phyloP scores from a whole-genome alignment of 2,113 vertebrate genomes.

The Leuciscus idus region DNA sequence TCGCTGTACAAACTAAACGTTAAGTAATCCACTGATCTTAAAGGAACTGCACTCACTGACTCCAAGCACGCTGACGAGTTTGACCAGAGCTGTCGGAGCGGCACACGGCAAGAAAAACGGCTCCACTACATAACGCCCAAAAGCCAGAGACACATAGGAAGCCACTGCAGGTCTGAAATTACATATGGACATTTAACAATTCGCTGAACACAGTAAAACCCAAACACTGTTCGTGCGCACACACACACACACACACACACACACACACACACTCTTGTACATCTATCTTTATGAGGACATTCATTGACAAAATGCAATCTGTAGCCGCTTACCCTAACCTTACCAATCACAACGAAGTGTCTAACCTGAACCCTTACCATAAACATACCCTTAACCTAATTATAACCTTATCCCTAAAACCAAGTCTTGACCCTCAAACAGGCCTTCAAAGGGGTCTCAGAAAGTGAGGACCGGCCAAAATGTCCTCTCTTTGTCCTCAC shows the following conservation, averaged over 20 bases:
- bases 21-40: background rate
- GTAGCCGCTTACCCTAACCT: no score
- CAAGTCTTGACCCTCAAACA: no score
- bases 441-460: no score
- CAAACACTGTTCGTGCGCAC: background rate
- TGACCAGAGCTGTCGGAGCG: constrained; percentile 76
- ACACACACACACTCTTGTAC: constrained; percentile 42
- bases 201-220: background rate
- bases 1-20: background rate
- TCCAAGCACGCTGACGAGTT: constrained; percentile 80
- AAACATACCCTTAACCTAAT: no score
- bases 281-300: no score
- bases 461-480: no score
- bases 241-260: constrained; percentile 3
- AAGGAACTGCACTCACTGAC: constrained; percentile 78
- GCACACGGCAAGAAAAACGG: constrained; percentile 83
- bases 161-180: constrained; percentile 80
- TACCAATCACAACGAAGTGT: no score
- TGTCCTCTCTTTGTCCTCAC: no score
- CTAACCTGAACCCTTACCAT: no score
- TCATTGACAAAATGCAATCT: no score
- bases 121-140: constrained; percentile 87
- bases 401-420: no score
- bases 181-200: background rate
- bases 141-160: constrained; percentile 81